Base-by-base conservation (phyloP, 2,888 invertebrate species). In the Drosophila trichaetosa region DNA sequence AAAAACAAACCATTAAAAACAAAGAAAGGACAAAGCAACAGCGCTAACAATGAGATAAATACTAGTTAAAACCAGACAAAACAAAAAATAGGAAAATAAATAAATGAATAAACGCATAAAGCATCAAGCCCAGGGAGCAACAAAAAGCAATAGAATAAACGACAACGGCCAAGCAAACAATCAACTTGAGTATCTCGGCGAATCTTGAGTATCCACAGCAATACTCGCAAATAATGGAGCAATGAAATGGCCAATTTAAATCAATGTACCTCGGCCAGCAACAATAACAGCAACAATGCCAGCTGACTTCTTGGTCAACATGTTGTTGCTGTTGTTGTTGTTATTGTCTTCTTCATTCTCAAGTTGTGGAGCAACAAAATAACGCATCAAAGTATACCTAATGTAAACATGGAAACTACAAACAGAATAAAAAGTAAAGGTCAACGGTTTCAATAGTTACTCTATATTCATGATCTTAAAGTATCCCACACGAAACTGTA, bases 191-290 rank as follows among this genome's bases (percentile, higher is more conserved):
- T 82, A 71, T 82, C 76, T 27, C 38, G 24, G 33, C 36, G 46
- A 59, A 34, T 60, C 48, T 51, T 49, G 69, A 49, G 21, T 69
- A 65, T 38, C 16, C 46, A 24, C 46, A 16, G 46, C 21, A 24
- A 16, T 46, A 54, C 64, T 11, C 56, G 51, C 71, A 75, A 85
- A 82, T 79, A 79, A 80, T 80, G 82, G 79, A 82, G 80, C 80
- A 76, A 81, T 85, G 83, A 81, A 81, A 81, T 82, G 83, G 76
- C 83, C 80, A 81, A 85, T 81, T 81, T 85, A 81, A 81, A 81
- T 81, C 80, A 81, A 81, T 81, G 71, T 76, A 70, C 56, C 61
- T 48, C n/a, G 24, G 33, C 49, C 65, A 52, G 48, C 58, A 34
- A 48, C 69, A 63, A 79, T 54, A 82, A 69, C 54, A 52, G 46